phyloP scores from a whole-genome alignment of 2,797 vertebrate genomes.

The Triplophysa yarkandensis region DNA sequence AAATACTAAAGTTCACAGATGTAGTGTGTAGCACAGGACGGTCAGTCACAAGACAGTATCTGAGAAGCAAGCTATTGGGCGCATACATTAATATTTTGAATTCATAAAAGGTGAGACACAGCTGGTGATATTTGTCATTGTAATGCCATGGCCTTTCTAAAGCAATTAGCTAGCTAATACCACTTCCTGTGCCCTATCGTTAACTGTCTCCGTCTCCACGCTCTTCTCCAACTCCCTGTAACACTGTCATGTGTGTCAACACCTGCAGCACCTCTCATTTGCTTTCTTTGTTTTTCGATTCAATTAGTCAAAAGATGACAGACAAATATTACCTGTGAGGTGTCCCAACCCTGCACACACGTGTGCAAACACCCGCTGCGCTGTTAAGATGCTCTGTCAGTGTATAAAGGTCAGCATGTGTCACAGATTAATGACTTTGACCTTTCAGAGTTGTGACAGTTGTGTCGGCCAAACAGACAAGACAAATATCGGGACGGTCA shows the following conservation, averaged over 20 bases:
- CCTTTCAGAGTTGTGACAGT: slow-evolving; percentile 76
- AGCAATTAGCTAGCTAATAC: slow-evolving; percentile 69
- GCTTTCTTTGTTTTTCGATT: slow-evolving; percentile 27
- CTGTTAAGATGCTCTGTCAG: slow-evolving; percentile 67
- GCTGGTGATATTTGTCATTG: slow-evolving; percentile 66
- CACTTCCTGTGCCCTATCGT: slow-evolving; percentile 49
- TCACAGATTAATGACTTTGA: slow-evolving; percentile 77
- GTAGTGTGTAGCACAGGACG: background rate
- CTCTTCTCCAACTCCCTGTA: slow-evolving; percentile 12
- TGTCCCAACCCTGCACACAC: background rate
- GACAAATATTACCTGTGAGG: slow-evolving; percentile 26
- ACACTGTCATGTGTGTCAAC: slow-evolving; percentile 17
- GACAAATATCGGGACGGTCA: slow-evolving; percentile 26
- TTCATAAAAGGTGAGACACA: slow-evolving; percentile 53
- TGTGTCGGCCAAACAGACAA: slow-evolving; percentile 56
- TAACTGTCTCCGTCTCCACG: slow-evolving; percentile 19
- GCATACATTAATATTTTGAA: slow-evolving; percentile 53
- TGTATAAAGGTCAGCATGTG: slow-evolving; percentile 77
- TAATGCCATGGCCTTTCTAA: slow-evolving; percentile 72
- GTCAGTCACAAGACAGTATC: slow-evolving; percentile 16
- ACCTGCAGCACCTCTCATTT: slow-evolving; percentile 27
- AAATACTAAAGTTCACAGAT: background rate
- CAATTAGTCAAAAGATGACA: slow-evolving; percentile 32
- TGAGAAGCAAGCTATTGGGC: slow-evolving; percentile 1
- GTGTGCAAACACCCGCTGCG: slow-evolving; percentile 33